These are phyloP conservation scores for Caenorhabditis sulstoni DNA, from an alignment of 2,888 invertebrate species.

Conservation along the genomic window DNA sequence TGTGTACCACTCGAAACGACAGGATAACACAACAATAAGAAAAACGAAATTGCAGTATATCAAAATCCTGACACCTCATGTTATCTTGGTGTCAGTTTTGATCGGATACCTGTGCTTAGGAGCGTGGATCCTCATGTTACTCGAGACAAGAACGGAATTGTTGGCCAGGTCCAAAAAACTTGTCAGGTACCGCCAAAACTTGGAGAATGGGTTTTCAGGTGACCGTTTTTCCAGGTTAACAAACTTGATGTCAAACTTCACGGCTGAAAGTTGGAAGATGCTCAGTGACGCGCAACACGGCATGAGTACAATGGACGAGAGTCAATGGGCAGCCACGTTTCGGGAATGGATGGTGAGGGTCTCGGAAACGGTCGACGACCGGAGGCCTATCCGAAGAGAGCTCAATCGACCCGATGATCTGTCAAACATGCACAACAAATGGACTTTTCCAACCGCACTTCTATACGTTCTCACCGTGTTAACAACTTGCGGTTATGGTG, in stretches of 20 bases:
- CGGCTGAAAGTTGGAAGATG: constrained; percentile 76
- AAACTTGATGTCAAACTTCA: constrained; percentile 79
- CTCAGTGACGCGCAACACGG: constrained; percentile 77
- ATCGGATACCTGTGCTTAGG: constrained; percentile 80
- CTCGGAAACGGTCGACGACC: constrained; percentile 77
- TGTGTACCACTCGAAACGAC: background rate
- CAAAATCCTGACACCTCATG: constrained; percentile 80
- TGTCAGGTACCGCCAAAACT: constrained; percentile 56
- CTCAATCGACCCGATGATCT: constrained; percentile 74
- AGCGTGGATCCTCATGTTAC: constrained; percentile 79
- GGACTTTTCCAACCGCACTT: constrained; percentile 80
- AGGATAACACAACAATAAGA: background rate
- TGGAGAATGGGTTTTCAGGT: background rate
- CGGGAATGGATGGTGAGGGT: constrained; percentile 78
- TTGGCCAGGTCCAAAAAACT: constrained; percentile 70
- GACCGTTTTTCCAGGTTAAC: constrained; percentile 66
- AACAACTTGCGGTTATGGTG: constrained; percentile 81
- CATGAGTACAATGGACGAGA: constrained; percentile 68
- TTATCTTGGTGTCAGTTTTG: constrained; percentile 79
- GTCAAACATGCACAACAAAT: constrained; percentile 79
- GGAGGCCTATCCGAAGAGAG: constrained; percentile 76
- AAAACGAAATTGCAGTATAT: constrained; percentile 72
- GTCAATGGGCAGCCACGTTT: constrained; percentile 75
- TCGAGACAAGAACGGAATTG: constrained; percentile 79
- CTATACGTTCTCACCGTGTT: constrained; percentile 81